phyloP scores from a whole-genome alignment of 2,888 invertebrate species.

The Caradrina clavipalpis region DNA sequence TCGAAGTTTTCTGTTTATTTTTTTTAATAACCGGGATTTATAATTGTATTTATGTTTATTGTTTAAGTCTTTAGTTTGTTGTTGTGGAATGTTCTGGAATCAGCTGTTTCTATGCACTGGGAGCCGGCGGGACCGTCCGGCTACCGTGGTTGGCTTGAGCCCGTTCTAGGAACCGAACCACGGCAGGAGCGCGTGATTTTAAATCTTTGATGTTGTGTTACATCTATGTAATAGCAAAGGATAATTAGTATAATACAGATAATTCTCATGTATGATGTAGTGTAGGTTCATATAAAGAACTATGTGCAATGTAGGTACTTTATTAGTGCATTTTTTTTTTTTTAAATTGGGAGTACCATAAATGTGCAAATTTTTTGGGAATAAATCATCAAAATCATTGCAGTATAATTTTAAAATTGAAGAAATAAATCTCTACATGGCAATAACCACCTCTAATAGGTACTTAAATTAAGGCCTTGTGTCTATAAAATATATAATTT shows the following conservation, averaged over 20 bases:
- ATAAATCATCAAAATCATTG: background rate
- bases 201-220: constrained; percentile 48
- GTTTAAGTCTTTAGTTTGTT: constrained; percentile 40
- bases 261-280: background rate
- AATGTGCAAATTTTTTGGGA: background rate
- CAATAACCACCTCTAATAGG: background rate
- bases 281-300: background rate
- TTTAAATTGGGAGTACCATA: background rate
- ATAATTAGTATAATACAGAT: background rate
- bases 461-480: background rate
- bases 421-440: background rate
- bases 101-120: constrained; percentile 80
- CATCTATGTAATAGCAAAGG: background rate
- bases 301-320: background rate
- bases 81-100: constrained; percentile 83
- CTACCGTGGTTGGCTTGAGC: constrained; percentile 65
- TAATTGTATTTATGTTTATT: constrained; percentile 14
- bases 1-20: constrained; percentile 29
- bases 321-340: background rate
- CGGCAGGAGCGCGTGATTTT: constrained; percentile 68
- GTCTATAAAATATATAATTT: too few species aligned
- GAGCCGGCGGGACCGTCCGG: constrained; percentile 43
- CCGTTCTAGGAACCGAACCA: constrained; percentile 41
- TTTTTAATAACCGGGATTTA: constrained; percentile 11
- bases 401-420: background rate